phyloP scores from a whole-genome alignment of 1,140 invertebrate genomes.

The Hyposmocoma kahamanoa region DNA sequence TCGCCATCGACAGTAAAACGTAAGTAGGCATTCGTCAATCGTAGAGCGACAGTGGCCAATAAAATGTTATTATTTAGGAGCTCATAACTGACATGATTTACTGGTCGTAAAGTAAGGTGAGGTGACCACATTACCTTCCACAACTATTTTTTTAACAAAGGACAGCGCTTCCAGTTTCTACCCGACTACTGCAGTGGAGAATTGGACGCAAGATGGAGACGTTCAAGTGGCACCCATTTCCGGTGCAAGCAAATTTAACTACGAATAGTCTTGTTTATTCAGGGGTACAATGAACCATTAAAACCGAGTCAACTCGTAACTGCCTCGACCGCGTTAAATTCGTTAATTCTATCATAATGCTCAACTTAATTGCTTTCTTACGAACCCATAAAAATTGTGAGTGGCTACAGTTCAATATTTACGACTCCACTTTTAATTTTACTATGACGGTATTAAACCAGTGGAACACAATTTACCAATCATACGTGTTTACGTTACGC shows the following conservation, averaged over 20 bases:
- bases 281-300: constrained; percentile 71
- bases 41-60: constrained; percentile 45
- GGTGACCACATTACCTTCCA: constrained; percentile 37
- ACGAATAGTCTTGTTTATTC: constrained; percentile 66
- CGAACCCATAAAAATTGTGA: constrained; percentile 57
- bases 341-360: constrained; percentile 69
- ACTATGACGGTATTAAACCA: constrained; percentile 38
- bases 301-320: constrained; percentile 51
- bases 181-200: not conserved
- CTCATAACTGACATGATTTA: constrained; percentile 64
- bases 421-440: constrained; percentile 32
- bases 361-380: constrained; percentile 67
- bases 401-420: constrained; percentile 53
- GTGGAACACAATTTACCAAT: constrained; percentile 35
- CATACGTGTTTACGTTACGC: constrained; percentile 9
- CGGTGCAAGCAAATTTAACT: constrained; percentile 69
- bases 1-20: constrained; percentile 49
- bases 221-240: constrained; percentile 65
- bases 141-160: constrained; percentile 41
- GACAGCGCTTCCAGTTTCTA: too few species aligned
- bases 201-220: constrained; percentile 50
- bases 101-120: constrained; percentile 52
- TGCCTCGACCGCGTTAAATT: constrained; percentile 64
- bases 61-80: constrained; percentile 69
- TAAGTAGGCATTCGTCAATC: constrained; percentile 58